Evolutionary conservation across 1,140 invertebrate genomes (phyloP), one percentile per base, ranked within the genome.

Genomic region (Apis laboriosa): DNA sequence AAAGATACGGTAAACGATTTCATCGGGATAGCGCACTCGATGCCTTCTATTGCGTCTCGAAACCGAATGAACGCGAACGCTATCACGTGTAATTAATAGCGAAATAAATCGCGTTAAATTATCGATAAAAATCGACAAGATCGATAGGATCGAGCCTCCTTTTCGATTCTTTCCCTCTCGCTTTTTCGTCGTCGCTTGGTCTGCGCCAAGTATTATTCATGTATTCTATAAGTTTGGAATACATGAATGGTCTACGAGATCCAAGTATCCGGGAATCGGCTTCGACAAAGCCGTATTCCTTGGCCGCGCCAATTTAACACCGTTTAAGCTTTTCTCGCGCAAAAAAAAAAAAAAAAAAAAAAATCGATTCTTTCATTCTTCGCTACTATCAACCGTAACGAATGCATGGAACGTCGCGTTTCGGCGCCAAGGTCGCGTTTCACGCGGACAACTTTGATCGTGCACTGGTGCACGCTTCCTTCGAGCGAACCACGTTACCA

Each of bases 221-320:
- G 75, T 89, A 89, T 89, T 89, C 88, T 85, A 79, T 77, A 89
- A 77, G 70, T 87, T 78, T 75, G 88, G 88, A 89, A 89, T 89
- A 89, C 85, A 85, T 84, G 85, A 87, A 89, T 86, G 83, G 86
- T 67, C 70, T 86, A 83, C 79, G 66, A 83, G 76, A 68, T 19
- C 43, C 79, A 56, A 76, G 79, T 79, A 83, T 67, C 66, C 63
- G 73, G 53, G 77, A 87, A 85, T 88, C 73, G 67, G 58, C 58
- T 61, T 70, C 86, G 86, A 88, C 80, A 84, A 85, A 83, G 78
- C 67, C 77, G 78, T 84, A 75, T 66, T 80, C 63, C 49, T 75
- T 43, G 34, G 63, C 19, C 53, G 43, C 75, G 71, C 51, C 78
- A 70, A 75, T 84, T 80, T 75, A 66, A 70, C 68, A 53, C 34